Conservation (phyloP, 2,888 invertebrate species). For the Pantelozetes paolii region DNA sequence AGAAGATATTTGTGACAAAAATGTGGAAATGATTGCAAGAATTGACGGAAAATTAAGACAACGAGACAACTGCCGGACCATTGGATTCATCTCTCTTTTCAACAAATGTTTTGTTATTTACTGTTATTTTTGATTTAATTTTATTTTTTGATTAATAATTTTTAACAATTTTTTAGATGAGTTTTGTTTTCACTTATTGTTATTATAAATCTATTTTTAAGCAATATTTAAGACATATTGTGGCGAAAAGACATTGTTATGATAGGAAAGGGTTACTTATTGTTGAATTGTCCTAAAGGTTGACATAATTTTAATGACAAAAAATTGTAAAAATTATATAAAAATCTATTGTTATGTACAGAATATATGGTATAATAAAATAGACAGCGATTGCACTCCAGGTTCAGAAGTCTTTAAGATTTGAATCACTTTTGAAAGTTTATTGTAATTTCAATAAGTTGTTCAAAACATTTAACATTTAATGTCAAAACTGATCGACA, state of each 20-base stretch:
- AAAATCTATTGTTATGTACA: not conserved
- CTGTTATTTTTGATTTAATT: not conserved
- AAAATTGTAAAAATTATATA: not conserved
- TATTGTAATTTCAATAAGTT: not conserved
- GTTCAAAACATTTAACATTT: not conserved
- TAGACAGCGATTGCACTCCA: conserved; percentile 4
- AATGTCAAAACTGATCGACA: not conserved
- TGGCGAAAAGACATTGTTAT: too few species aligned
- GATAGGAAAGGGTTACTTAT: too few species aligned
- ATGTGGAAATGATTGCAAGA: not conserved
- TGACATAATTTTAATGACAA: not conserved
- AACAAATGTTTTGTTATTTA: not conserved
- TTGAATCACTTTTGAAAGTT: conserved; percentile 30
- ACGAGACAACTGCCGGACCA: conserved; percentile 32
- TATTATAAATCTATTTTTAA: too few species aligned
- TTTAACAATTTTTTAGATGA: too few species aligned
- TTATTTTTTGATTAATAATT: not conserved
- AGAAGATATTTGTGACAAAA: not conserved
- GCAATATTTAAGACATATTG: too few species aligned
- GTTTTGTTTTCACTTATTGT: too few species aligned
- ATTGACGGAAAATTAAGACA: not conserved
- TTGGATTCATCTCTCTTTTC: not conserved
- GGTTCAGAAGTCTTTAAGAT: conserved; percentile 1
- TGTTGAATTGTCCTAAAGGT: not conserved
- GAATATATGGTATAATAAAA: not conserved